Conservation (phyloP, 2,113 vertebrate genomes). For the Origma solitaria region DNA sequence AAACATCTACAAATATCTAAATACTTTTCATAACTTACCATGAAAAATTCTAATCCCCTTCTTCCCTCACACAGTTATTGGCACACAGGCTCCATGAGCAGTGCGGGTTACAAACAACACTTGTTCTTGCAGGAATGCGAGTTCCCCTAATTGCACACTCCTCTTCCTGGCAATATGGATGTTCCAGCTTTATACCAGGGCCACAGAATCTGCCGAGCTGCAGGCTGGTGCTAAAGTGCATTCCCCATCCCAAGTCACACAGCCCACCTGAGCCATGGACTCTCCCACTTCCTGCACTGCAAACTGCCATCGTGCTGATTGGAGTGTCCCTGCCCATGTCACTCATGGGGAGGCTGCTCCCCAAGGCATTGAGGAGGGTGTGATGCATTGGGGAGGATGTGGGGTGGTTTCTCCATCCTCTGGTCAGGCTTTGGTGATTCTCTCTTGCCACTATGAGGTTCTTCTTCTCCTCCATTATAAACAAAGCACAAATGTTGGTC, state of each 20-base stretch:
- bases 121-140: background rate
- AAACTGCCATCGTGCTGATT: accelerated
- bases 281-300: background rate
- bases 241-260: too few relatives aligned
- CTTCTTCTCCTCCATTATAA: background rate
- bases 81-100: background rate
- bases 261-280: accelerated
- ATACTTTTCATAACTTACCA: background rate
- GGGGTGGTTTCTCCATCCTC: background rate
- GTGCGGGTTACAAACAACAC: accelerated
- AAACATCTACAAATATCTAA: background rate
- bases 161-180: background rate
- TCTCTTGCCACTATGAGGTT: background rate
- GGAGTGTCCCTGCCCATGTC: background rate
- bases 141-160: background rate
- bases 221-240: background rate
- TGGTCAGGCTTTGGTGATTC: background rate
- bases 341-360: background rate
- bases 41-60: background rate
- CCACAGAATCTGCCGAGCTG: background rate
- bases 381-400: background rate
- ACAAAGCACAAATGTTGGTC: background rate
- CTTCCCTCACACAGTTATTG: background rate
- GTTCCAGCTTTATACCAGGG: background rate
- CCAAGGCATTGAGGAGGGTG: background rate